Percentiles rank a stretch among this genome's conserved stretches.
These are phyloP conservation scores for Lateolabrax maculatus DNA, from an alignment of 2,797 vertebrate species.

Conservation along the genomic window DNA sequence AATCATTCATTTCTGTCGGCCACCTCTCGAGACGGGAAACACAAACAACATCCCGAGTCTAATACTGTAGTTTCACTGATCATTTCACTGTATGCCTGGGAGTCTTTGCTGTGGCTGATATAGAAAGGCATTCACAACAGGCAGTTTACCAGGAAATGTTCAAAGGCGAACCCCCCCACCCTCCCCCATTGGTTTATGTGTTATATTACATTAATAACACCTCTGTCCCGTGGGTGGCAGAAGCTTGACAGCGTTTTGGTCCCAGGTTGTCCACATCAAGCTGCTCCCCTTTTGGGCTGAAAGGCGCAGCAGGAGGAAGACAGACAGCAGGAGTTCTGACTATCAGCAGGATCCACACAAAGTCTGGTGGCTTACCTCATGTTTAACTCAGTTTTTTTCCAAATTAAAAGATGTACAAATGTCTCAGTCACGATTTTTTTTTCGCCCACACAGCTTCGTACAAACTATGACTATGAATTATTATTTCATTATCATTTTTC, in stretches of 20 bases:
- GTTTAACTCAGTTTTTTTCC: slow-evolving; percentile 30
- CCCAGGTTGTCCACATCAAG: slow-evolving; percentile 68
- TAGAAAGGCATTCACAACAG: slow-evolving; percentile 52
- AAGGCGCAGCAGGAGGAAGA: slow-evolving; percentile 61
- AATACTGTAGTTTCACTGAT: slow-evolving; percentile 36
- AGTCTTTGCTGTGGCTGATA: slow-evolving; percentile 30
- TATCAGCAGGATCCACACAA: slow-evolving; percentile 51
- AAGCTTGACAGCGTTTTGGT: slow-evolving; percentile 66
- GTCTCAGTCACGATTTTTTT: too few species aligned
- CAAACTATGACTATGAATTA: not conserved
- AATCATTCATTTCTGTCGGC: slow-evolving; percentile 58
- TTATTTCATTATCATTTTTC: not conserved
- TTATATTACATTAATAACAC: slow-evolving; percentile 84
- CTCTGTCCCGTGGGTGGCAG: slow-evolving; percentile 71
- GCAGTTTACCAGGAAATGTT: slow-evolving; percentile 51
- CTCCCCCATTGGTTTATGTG: slow-evolving; percentile 67
- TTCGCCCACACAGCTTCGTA: not conserved
- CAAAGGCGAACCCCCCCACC: slow-evolving; percentile 57
- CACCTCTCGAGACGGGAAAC: slow-evolving; percentile 30
- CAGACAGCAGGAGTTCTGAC: slow-evolving; percentile 61
- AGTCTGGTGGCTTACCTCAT: slow-evolving; percentile 26
- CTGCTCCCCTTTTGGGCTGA: slow-evolving; percentile 67
- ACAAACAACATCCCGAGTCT: slow-evolving; percentile 38
- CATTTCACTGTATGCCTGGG: slow-evolving; percentile 16
- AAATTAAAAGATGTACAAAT: not conserved